Conservation (phyloP, 2,797 vertebrate genomes). For the Pseudochromis fuscus region DNA sequence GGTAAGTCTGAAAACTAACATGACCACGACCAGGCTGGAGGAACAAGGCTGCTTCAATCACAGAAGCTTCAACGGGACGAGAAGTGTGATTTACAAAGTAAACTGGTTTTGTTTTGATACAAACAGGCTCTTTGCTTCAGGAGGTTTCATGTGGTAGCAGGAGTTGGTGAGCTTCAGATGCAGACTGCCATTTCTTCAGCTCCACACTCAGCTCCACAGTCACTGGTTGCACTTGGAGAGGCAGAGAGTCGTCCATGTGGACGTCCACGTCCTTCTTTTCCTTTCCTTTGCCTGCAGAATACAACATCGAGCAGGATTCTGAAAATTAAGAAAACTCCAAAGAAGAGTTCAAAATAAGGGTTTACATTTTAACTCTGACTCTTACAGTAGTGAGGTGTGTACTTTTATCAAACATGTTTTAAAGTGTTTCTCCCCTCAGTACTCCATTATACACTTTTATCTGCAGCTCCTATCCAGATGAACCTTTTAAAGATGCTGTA, state of each 20-base stretch:
- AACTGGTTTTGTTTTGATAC: background rate
- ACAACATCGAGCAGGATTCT: background rate
- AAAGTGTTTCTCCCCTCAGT: background rate
- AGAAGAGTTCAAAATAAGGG: background rate
- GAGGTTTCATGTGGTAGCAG: background rate
- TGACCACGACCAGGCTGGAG: too few species aligned
- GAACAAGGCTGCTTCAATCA: too few species aligned
- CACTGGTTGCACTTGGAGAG: slow-evolving; percentile 60
- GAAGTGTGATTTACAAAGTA: too few species aligned
- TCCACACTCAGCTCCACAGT: slow-evolving; percentile 85
- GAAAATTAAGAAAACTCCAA: background rate
- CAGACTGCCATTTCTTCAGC: slow-evolving; percentile 78
- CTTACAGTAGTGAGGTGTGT: too few species aligned
- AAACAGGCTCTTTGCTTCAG: background rate
- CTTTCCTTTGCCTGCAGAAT: slow-evolving; percentile 73
- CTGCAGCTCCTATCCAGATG: background rate
- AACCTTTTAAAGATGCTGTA: slow-evolving; percentile 69
- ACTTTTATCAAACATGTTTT: background rate
- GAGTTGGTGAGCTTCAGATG: slow-evolving; percentile 32
- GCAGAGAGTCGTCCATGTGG: background rate
- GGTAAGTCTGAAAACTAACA: too few species aligned
- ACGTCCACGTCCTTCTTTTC: slow-evolving; percentile 27
- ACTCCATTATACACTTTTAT: slow-evolving; percentile 7
- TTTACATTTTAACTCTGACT: background rate
- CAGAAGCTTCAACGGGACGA: too few species aligned